Base-by-base conservation (phyloP, 1,140 invertebrate genomes). In the Ostrea edulis region DNA sequence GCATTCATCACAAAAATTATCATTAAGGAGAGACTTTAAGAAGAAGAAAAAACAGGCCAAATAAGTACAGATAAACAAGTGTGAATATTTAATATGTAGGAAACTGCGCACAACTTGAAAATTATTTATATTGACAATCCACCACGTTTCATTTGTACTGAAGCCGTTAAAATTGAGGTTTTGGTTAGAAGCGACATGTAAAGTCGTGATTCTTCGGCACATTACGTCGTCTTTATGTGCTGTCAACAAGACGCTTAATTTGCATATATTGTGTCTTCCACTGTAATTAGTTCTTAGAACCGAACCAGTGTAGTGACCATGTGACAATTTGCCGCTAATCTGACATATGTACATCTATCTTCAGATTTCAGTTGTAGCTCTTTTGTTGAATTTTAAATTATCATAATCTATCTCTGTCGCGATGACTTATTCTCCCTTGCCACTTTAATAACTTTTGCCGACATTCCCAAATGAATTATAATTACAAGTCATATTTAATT, bases 81-180 rank as follows among this genome's bases (percentile, higher is more conserved):
- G 12, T 17, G 68, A 71, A 71, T 71, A 71, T 71, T 71, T 71
- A 35, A 71, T 44, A 44, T 71, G 14, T 35, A 29, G 25, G 68
- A 71, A 62, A 71, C 68, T 71, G 68, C 68, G 68, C 68, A 71
- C 22, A 71, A 71, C 68, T 71, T 71, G 25, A 71, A 71, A 25
- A 71, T 71, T 71, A 71, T 71, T 71, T 71, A 71, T 71, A 71
- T 71, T 71, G 68, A 71, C 68, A 71, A 71, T 71, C 14, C 35
- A 71, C 68, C 68, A 71, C 68, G 68, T 71, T 71, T 71, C 25
- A 71, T 71, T 35, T 71, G 68, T 71, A 71, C 22, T 71, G 25
- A 71, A 71, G 22, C 68, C 29, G 68, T 71, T 71, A 35, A 71
- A 71, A 71, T 71, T 71, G 14, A 71, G 68, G 68, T 71, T 25